Conservation (phyloP, 1,140 invertebrate species). For the Pomacea maculata region DNA sequence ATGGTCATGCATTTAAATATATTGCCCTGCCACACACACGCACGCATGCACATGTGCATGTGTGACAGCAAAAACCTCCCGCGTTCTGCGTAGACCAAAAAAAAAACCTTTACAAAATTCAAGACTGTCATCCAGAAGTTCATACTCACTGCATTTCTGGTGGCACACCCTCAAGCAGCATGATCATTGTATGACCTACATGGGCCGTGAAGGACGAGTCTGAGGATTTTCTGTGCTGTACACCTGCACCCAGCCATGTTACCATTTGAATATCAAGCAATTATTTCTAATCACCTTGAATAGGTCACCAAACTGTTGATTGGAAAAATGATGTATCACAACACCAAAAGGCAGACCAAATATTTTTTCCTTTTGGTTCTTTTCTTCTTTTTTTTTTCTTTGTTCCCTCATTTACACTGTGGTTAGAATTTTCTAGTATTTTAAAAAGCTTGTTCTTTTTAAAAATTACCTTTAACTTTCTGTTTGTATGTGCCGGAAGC, state of each 20-base stretch:
- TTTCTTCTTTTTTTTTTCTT: too few relatives aligned
- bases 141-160: constrained; percentile 84
- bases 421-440: too few relatives aligned
- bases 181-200: constrained; percentile 90
- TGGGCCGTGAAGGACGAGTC: constrained; percentile 91
- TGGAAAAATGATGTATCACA: too few relatives aligned
- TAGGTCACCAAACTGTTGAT: too few relatives aligned
- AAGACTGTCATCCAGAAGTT: not conserved
- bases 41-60: not conserved
- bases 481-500: constrained; percentile 77
- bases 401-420: too few relatives aligned
- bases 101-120: not conserved
- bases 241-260: constrained; percentile 35
- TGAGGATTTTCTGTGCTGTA: constrained; percentile 68
- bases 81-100: not conserved
- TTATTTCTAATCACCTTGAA: too few relatives aligned
- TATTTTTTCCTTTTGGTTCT: too few relatives aligned
- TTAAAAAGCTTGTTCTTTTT: not conserved
- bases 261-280: not conserved
- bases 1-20: too few relatives aligned
- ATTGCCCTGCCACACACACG: too few relatives aligned
- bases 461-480: constrained; percentile 70
- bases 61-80: not conserved
- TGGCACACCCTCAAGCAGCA: constrained; percentile 87
- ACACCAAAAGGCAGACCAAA: too few relatives aligned